Evolutionary conservation across 2,113 vertebrate species (phyloP).

Genomic region (Carettochelys insculpta): DNA sequence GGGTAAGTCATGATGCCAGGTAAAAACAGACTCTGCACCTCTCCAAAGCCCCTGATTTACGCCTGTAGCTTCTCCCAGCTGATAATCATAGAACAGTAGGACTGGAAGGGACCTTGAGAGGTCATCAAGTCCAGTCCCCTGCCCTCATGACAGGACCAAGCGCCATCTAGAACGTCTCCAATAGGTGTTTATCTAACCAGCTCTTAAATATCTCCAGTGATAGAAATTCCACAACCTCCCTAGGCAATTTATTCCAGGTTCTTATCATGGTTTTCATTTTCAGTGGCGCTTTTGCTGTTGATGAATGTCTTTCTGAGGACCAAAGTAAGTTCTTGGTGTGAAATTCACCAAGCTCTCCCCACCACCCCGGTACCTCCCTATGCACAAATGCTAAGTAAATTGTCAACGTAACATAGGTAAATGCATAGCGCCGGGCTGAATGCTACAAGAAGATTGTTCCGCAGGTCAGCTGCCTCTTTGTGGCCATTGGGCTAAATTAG

Average conservation of each 20-base stretch:
- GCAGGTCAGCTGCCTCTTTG: neutral
- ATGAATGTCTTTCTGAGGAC: neutral
- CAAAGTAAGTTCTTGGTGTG: neutral
- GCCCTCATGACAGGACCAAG: too few relatives aligned
- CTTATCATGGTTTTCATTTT: neutral
- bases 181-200: too few relatives aligned
- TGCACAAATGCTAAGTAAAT: neutral
- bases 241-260: too few relatives aligned
- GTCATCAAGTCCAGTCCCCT: too few relatives aligned
- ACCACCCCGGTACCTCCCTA: neutral
- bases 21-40: neutral
- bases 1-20: conserved; percentile 46
- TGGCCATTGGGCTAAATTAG: neutral
- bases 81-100: neutral
- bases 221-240: too few relatives aligned
- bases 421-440: neutral
- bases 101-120: too few relatives aligned
- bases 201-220: too few relatives aligned
- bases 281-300: neutral
- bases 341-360: neutral
- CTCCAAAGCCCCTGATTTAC: neutral
- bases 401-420: neutral
- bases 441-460: neutral
- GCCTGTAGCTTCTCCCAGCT: neutral
- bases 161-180: too few relatives aligned